Base-by-base conservation (phyloP, 2,797 vertebrate genomes). In the Coregonus ussuriensis region DNA sequence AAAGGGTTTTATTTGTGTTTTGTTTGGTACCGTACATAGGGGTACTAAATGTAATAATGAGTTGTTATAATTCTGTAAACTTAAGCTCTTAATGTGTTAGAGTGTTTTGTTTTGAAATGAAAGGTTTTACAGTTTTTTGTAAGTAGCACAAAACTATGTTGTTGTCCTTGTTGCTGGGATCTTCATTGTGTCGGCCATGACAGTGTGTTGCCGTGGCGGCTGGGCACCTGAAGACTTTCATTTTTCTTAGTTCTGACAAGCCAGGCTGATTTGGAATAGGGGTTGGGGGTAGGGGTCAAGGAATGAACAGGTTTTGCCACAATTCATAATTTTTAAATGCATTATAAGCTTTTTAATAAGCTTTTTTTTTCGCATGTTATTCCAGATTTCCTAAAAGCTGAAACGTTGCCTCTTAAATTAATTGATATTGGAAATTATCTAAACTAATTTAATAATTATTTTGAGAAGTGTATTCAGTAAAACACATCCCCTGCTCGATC, bases 11-110 rank as follows among this genome's bases (percentile, higher is more conserved):
- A 88, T 90, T 87, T 87, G 77, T 81, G 74, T 87, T 90, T 85
- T 88, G 90, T 71, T 67, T 75, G 81, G 88, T 91, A 85, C 91
- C 83, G 72, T 82, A 85, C 80, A 71, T 76, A 87, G 82, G 84
- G 90, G 86, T 91, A 91, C 89, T 89, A 86, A 18, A 59, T 59
- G 18, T 85, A 85, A 86, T 15, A 79, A 68, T 29, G 54, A 87
- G 88, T 91, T 85, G 69, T 88, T 89, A 78, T 84, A 85, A 91
- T 79, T 85, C 65, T 77, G 74, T 88, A 88, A 90, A 92, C 87
- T 83, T 81, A 92, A 92, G 91, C 92, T 93, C 91, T 93, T 91
- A 87, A 89, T 88, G 88, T 92, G 91, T 79, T 88, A 87, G 87
- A 92, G 82, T 87, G 83, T 86, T 92, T 88, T 77, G 82, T 89